A percentile compares a stretch with the other conserved stretches of the same genome.
Evolutionary conservation across 1,140 invertebrate genomes (phyloP).

Genomic region (Brachionus angularis): DNA sequence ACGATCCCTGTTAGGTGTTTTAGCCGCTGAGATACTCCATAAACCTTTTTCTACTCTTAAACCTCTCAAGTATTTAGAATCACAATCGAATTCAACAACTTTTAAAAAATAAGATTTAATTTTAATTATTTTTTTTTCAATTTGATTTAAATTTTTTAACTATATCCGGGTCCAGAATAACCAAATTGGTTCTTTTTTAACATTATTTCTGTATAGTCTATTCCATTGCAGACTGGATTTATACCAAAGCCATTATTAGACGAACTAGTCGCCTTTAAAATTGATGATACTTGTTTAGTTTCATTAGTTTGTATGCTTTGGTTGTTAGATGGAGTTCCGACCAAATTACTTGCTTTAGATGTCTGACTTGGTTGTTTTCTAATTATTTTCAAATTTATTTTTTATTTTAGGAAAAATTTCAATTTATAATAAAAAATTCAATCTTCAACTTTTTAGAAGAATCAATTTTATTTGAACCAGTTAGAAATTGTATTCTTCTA

Average conservation of each 20-base stretch:
- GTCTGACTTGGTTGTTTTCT: too few species aligned
- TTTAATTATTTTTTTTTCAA: not conserved
- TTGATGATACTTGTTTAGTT: not conserved
- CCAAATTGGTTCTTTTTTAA: conserved; percentile 1
- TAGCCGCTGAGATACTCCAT: not conserved
- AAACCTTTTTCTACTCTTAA: conserved; percentile 36
- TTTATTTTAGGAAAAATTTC: not conserved
- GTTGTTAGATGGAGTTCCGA: not conserved
- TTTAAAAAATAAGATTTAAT: not conserved
- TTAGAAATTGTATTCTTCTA: not conserved
- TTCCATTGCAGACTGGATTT: conserved; percentile 13
- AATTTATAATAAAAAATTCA: not conserved
- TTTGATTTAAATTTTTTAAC: too few species aligned
- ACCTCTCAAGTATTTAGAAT: conserved; percentile 19
- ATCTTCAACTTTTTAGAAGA: conserved; percentile 3
- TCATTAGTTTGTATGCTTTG: too few species aligned
- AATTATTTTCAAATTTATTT: too few species aligned
- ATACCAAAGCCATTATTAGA: not conserved
- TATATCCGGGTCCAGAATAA: conserved; percentile 35
- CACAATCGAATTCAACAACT: conserved; percentile 42
- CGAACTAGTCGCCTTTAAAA: not conserved
- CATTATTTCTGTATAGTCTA: conserved; percentile 28
- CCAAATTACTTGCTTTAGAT: not conserved
- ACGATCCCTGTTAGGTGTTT: not conserved
- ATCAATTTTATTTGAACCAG: conserved; percentile 10